Evolutionary conservation across 2,888 invertebrate species (phyloP).

Genomic region (Napeogenes inachia): DNA sequence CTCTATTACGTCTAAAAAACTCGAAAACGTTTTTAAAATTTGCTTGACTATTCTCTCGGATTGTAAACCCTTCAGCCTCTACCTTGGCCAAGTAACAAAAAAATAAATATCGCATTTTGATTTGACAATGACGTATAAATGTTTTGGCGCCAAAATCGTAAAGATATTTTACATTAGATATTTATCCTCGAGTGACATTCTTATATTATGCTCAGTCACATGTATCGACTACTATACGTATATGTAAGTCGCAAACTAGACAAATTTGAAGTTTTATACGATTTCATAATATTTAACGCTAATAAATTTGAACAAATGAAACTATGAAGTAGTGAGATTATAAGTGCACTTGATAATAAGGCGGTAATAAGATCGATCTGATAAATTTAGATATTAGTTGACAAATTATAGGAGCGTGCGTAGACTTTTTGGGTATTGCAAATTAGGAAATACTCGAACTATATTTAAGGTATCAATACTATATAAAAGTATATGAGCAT

Average conservation of each 20-base stretch:
- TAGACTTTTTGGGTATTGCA: conserved; percentile 11
- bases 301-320: conserved; percentile 44
- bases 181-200: background rate
- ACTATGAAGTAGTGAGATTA: conserved; percentile 63
- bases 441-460: conserved; percentile 1
- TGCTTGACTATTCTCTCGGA: background rate
- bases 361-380: conserved; percentile 29
- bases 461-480: no score
- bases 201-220: conserved; percentile 34
- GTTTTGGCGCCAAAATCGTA: conserved; percentile 1
- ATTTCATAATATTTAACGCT: conserved; percentile 40
- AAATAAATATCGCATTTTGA: background rate
- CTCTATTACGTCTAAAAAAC: background rate
- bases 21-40: background rate
- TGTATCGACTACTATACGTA: conserved; percentile 35
- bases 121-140: background rate
- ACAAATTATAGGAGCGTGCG: conserved; percentile 18
- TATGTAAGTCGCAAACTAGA: conserved; percentile 17
- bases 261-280: conserved; percentile 21
- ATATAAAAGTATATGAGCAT: no score
- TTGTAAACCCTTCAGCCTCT: background rate
- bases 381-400: conserved; percentile 13
- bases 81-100: background rate
- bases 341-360: conserved; percentile 68
- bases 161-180: background rate